Percentiles rank a stretch among this genome's conserved stretches.
These are phyloP conservation scores for Masticophis lateralis DNA, from an alignment of 2,797 vertebrate species.

Conservation along the genomic window DNA sequence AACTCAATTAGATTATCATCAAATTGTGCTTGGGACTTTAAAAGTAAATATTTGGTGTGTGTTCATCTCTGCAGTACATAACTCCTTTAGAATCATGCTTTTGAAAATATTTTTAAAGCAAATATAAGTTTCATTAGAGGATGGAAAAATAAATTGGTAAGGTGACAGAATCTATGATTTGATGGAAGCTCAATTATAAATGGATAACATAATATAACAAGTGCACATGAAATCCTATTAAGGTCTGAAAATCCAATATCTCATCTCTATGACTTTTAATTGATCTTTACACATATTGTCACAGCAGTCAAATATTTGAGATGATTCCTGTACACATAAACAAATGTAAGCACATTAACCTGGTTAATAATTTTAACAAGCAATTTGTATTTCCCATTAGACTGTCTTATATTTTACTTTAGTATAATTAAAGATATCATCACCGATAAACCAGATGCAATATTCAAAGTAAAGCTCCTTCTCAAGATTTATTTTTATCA, in stretches of 20 bases:
- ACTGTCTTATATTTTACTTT: slow-evolving; percentile 70
- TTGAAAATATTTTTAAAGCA: slow-evolving; percentile 69
- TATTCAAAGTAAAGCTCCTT: slow-evolving; percentile 70
- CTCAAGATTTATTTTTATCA: slow-evolving; percentile 73
- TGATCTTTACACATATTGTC: slow-evolving; percentile 81
- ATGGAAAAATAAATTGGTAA: slow-evolving; percentile 75
- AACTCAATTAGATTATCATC: slow-evolving; percentile 45
- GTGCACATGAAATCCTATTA: slow-evolving; percentile 80
- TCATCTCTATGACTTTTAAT: slow-evolving; percentile 82
- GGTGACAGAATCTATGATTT: slow-evolving; percentile 73
- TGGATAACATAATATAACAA: slow-evolving; percentile 77
- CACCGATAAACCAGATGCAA: slow-evolving; percentile 69
- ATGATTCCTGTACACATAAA: slow-evolving; percentile 76
- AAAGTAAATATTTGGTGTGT: slow-evolving; percentile 50
- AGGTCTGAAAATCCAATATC: slow-evolving; percentile 78
- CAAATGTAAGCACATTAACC: slow-evolving; percentile 81
- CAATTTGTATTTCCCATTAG: slow-evolving; percentile 80
- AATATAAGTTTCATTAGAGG: slow-evolving; percentile 72
- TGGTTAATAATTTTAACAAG: slow-evolving; percentile 80
- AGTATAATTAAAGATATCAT: slow-evolving; percentile 78
- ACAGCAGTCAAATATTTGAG: slow-evolving; percentile 76
- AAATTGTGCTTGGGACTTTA: slow-evolving; percentile 42
- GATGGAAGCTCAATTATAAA: slow-evolving; percentile 80
- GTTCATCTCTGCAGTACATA: slow-evolving; percentile 27
- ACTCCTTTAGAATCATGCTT: slow-evolving; percentile 42